phyloP scores from a whole-genome alignment of 2,113 vertebrate genomes.

The Hippotragus niger region DNA sequence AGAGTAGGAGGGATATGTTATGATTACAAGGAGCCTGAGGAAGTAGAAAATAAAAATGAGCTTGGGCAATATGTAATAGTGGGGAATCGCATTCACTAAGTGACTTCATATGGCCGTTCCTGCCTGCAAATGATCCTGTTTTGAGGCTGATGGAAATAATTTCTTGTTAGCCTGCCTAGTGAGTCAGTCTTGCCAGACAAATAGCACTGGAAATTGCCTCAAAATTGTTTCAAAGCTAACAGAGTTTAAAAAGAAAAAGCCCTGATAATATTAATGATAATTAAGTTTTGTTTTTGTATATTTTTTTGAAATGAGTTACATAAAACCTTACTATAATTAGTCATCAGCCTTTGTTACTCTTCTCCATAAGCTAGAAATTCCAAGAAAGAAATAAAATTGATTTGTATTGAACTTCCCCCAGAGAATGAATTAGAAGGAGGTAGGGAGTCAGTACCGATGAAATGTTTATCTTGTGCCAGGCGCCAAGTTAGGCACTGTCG shows the following conservation, averaged over 20 bases:
- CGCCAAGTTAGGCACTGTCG: background rate
- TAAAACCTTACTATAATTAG: background rate
- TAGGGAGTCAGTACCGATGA: background rate
- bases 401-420: background rate
- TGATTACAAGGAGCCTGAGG: background rate
- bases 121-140: background rate
- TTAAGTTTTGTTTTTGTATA: slow-evolving; percentile 40
- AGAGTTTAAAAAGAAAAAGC: background rate
- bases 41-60: background rate
- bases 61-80: background rate
- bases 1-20: background rate
- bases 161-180: background rate
- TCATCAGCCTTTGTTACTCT: background rate
- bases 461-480: background rate
- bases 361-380: background rate
- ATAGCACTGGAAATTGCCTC: slow-evolving; percentile 33
- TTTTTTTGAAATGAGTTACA: slow-evolving; percentile 21
- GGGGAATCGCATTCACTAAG: background rate
- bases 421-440: background rate
- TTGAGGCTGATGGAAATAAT: background rate
- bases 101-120: background rate
- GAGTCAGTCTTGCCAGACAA: background rate
- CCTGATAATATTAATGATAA: background rate
- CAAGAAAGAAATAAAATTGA: background rate
- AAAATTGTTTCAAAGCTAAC: background rate